These are phyloP conservation scores for Aplysina aerophoba DNA, from an alignment of 37 sponge, comb jelly and placozoan genomes.

Conservation along the genomic window DNA sequence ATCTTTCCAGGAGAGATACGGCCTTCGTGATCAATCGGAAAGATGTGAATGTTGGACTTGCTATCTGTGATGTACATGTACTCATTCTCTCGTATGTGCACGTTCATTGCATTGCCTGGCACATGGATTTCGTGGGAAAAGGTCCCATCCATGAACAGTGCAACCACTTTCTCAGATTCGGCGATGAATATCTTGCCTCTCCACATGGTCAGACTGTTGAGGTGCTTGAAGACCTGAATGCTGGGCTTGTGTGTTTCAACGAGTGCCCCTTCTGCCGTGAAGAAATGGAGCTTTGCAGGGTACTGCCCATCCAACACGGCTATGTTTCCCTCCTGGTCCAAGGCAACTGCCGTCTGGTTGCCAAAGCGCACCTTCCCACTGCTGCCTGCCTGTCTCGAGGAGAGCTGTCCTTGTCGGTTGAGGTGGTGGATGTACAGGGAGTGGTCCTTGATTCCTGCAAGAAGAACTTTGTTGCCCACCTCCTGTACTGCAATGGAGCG, in stretches of 20 bases:
- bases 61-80: conserved; percentile 33
- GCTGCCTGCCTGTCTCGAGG: neutral
- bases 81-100: conserved; percentile 26
- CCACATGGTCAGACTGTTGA: conserved; percentile 27
- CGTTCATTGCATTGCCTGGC: conserved; percentile 22
- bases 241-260: conserved; percentile 6
- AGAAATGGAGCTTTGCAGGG: conserved; percentile 15
- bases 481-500: conserved; percentile 24
- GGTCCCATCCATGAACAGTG: neutral
- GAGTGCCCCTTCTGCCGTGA: neutral
- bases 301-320: conserved; percentile 20
- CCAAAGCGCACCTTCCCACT: conserved; percentile 14
- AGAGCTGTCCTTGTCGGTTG: conserved; percentile 20
- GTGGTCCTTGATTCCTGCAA: conserved; percentile 30
- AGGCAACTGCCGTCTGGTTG: conserved; percentile 5
- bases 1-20: conserved; percentile 15
- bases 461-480: neutral
- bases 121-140: conserved; percentile 22
- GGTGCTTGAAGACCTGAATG: conserved; percentile 3
- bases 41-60: conserved; percentile 33
- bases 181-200: conserved; percentile 13
- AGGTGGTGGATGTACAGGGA: conserved; percentile 7
- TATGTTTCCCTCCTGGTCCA: conserved; percentile 11
- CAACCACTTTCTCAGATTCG: conserved; percentile 23
- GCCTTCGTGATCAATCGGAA: conserved; percentile 13